Evolutionary conservation across 2,797 vertebrate genomes (phyloP).

Genomic region (Fundulus diaphanus): DNA sequence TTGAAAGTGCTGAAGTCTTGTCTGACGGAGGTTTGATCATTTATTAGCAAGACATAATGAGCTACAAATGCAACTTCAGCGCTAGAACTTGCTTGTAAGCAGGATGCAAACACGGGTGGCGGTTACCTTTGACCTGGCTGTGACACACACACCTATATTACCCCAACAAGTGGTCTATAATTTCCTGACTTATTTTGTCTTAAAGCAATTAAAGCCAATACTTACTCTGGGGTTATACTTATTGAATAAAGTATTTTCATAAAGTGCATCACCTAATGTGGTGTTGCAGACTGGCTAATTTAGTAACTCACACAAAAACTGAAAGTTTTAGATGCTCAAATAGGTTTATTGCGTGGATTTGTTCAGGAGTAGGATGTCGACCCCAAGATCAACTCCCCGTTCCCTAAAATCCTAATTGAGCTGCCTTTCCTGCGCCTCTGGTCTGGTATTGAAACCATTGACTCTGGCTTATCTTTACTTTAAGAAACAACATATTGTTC

Average conservation of each 20-base stretch:
- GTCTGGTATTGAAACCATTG: conserved; percentile 67
- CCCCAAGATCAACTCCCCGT: conserved; percentile 21
- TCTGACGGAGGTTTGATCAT: conserved; percentile 28
- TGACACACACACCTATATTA: not conserved
- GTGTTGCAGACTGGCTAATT: not conserved
- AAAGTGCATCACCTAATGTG: not conserved
- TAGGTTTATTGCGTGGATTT: not conserved
- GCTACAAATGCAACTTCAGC: conserved; percentile 29
- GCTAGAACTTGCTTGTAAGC: conserved; percentile 18
- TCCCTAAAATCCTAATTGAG: conserved; percentile 51
- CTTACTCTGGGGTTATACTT: not conserved
- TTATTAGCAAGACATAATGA: conserved; percentile 35
- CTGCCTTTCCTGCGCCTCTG: conserved; percentile 29
- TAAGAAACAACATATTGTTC: conserved; percentile 75
- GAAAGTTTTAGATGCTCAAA: conserved; percentile 1
- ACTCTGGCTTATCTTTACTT: conserved; percentile 70
- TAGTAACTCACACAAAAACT: not conserved
- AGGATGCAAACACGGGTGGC: conserved; percentile 1
- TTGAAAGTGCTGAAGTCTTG: conserved; percentile 47
- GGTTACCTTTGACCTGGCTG: not conserved
- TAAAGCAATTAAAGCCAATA: not conserved
- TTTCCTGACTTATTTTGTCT: not conserved
- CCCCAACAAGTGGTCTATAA: not conserved
- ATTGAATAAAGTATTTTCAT: not conserved
- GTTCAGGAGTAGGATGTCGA: conserved; percentile 4